Percentiles rank a stretch among this genome's conserved stretches.
Conservation (phyloP, 2,888 invertebrate genomes). For the Erebia aethiops region DNA sequence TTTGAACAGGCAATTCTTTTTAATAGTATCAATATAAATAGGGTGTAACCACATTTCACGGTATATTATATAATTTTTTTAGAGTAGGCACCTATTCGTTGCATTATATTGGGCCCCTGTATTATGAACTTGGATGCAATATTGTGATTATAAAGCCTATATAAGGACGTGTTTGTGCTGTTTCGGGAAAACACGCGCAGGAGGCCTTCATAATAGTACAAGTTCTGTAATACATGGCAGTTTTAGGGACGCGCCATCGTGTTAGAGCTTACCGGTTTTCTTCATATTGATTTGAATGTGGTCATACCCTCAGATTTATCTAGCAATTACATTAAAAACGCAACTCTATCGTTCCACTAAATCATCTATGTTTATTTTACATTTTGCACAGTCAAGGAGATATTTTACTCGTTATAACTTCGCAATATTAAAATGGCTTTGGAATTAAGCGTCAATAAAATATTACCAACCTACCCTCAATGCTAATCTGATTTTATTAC, state of each 20-base stretch:
- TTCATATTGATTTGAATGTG: constrained; percentile 9
- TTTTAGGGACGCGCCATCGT: neutral
- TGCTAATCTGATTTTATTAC: too few species aligned
- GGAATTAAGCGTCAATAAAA: too few species aligned
- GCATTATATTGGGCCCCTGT: neutral
- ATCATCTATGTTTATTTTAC: constrained; percentile 16
- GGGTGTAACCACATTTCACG: constrained; percentile 26
- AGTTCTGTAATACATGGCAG: constrained; percentile 2
- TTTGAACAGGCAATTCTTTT: constrained; percentile 29
- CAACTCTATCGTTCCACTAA: constrained; percentile 25
- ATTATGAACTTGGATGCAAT: neutral
- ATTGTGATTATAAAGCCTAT: neutral
- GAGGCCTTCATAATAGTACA: neutral
- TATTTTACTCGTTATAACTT: too few species aligned
- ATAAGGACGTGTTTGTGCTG: neutral
- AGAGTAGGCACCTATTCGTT: constrained; percentile 6
- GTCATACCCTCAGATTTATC: constrained; percentile 27
- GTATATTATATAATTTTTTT: neutral
- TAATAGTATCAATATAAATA: constrained; percentile 11
- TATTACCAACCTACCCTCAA: too few species aligned
- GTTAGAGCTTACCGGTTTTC: neutral
- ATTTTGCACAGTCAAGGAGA: constrained; percentile 27
- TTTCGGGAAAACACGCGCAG: too few species aligned
- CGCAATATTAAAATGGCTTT: too few species aligned
- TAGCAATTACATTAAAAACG: constrained; percentile 29